These are phyloP conservation scores for Eulemur rubriventer DNA, from an alignment of 2,797 vertebrate genomes.

Conservation along the genomic window DNA sequence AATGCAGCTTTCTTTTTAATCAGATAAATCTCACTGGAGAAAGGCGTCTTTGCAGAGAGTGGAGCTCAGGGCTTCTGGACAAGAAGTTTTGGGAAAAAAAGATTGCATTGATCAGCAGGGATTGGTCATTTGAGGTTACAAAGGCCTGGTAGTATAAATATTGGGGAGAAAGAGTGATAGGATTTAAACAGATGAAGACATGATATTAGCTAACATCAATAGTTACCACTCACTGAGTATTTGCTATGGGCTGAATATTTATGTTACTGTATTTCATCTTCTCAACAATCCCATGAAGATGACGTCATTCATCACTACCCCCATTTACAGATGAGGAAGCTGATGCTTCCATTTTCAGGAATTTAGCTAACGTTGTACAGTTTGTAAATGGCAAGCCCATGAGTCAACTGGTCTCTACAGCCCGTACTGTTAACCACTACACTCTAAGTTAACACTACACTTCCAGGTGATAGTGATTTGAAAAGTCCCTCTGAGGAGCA, in stretches of 20 bases:
- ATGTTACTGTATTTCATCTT: background rate
- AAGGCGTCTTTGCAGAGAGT: slow-evolving; percentile 48
- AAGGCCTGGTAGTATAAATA: slow-evolving; percentile 31
- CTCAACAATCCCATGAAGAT: background rate
- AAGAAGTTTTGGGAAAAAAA: slow-evolving; percentile 53
- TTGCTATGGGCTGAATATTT: background rate
- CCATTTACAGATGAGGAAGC: background rate
- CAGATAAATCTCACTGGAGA: slow-evolving; percentile 68
- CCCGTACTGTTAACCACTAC: background rate
- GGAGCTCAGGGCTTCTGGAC: slow-evolving; percentile 52
- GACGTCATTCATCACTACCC: background rate
- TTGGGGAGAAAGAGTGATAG: slow-evolving; percentile 25
- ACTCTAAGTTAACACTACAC: background rate
- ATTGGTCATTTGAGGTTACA: slow-evolving; percentile 40
- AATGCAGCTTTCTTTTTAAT: slow-evolving; percentile 64
- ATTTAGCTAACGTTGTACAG: background rate
- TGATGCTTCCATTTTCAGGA: background rate
- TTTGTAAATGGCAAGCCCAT: background rate
- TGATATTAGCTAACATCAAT: background rate
- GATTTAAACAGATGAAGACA: background rate
- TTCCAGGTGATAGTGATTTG: background rate
- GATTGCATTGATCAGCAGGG: background rate
- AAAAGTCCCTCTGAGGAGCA: background rate
- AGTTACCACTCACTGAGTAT: background rate
- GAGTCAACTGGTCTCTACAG: background rate